phyloP scores from a whole-genome alignment of 2,113 vertebrate species.

The Burhinus bistriatus region DNA sequence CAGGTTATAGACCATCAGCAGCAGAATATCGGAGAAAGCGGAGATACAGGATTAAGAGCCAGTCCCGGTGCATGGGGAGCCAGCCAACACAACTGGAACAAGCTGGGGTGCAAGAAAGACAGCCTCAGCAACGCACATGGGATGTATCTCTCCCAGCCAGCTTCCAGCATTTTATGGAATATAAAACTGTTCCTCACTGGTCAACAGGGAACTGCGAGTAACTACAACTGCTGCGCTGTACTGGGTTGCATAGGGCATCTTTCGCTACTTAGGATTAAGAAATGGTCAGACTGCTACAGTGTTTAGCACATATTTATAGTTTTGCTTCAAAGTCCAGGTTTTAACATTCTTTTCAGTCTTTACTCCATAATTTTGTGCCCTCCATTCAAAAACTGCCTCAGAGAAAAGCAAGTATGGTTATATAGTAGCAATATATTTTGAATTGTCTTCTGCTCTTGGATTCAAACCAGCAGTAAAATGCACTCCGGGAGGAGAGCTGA shows the following conservation, averaged over 20 bases:
- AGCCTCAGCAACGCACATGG: background rate
- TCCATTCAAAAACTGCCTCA: conserved; percentile 17
- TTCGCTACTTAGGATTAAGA: background rate
- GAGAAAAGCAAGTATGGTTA: background rate
- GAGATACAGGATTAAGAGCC: background rate
- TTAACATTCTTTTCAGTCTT: background rate
- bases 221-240: background rate
- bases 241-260: background rate
- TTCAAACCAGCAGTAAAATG: conserved; percentile 40
- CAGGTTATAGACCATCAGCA: background rate
- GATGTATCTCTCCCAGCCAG: background rate
- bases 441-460: conserved; percentile 57
- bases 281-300: background rate
- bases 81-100: background rate
- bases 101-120: background rate
- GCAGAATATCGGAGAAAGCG: background rate
- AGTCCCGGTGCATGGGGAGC: background rate
- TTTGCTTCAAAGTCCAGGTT: background rate
- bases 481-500: conserved; percentile 39
- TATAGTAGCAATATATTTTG: conserved; percentile 31
- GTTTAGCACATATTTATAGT: background rate
- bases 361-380: background rate
- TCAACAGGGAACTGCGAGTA: background rate
- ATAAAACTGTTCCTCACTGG: background rate
- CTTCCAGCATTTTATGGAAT: background rate